Evolutionary conservation across 1,140 invertebrate species (phyloP).

Genomic region (Whitmania pigra): DNA sequence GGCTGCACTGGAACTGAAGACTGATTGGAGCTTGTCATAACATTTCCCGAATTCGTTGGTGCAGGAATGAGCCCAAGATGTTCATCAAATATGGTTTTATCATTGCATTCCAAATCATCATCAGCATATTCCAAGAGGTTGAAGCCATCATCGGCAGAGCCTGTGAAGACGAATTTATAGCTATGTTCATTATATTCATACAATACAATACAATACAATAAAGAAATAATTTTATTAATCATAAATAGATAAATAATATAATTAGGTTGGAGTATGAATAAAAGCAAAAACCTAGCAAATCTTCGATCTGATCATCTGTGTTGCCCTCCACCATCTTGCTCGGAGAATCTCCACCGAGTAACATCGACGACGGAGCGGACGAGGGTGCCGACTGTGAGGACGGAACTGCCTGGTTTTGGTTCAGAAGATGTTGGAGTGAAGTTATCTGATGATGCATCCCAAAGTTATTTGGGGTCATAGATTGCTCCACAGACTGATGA

Average conservation of each 20-base stretch:
- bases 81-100: conserved; percentile 43
- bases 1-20: not conserved
- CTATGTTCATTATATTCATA: too few species aligned
- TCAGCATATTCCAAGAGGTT: conserved; percentile 90
- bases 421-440: conserved; percentile 6
- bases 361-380: too few species aligned
- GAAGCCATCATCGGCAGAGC: conserved; percentile 76
- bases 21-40: not conserved
- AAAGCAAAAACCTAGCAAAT: conserved; percentile 11
- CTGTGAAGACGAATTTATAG: conserved; percentile 37
- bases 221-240: too few species aligned
- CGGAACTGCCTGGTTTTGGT: not conserved
- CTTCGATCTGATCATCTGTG: conserved; percentile 23
- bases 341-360: not conserved
- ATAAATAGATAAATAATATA: not conserved
- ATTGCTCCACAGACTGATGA: too few species aligned
- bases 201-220: too few species aligned
- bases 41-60: not conserved
- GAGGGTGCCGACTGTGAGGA: not conserved
- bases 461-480: not conserved
- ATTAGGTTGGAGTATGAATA: conserved; percentile 24
- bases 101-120: conserved; percentile 38
- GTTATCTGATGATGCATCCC: not conserved
- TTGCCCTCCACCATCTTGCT: conserved; percentile 13
- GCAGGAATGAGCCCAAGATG: conserved; percentile 34